Evolutionary conservation across 30 jellyfish, hydroid and myxozoan species (phyloP).

Genomic region (Mastigias papua): DNA sequence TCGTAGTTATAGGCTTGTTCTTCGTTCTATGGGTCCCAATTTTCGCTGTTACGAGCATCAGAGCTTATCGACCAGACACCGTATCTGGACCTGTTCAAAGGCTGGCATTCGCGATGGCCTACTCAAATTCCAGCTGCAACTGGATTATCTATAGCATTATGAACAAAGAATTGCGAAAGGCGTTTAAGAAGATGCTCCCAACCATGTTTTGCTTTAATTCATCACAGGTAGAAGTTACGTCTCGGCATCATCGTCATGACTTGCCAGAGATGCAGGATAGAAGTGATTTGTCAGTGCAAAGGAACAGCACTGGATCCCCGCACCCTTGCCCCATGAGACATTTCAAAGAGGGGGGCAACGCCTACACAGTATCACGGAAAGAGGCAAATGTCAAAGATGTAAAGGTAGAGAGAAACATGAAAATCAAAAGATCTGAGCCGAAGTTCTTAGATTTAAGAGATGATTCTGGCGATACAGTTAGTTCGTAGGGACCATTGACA

Average conservation of each 20-base stretch:
- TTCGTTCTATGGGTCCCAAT: conserved; percentile 87
- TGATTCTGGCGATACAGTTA: too few relatives aligned
- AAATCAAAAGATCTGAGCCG: too few relatives aligned
- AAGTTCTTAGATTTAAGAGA: too few relatives aligned
- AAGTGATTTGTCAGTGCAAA: conserved; percentile 1
- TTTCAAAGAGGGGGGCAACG: neutral
- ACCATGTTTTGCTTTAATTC: neutral
- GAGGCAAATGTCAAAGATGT: neutral
- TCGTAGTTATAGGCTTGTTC: conserved; percentile 87
- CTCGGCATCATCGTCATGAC: neutral
- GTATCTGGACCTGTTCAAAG: conserved; percentile 70
- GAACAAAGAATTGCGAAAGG: conserved; percentile 79
- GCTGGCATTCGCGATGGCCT: conserved; percentile 74
- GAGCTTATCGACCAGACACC: conserved; percentile 71
- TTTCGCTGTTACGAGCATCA: conserved; percentile 67
- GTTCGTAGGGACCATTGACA: too few relatives aligned
- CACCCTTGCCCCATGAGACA: neutral
- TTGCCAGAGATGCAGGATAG: neutral
- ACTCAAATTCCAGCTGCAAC: conserved; percentile 80
- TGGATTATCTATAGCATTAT: conserved; percentile 91
- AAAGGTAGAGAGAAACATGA: too few relatives aligned
- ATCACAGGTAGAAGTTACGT: neutral
- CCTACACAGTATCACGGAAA: neutral
- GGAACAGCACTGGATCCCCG: neutral
- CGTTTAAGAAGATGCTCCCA: conserved; percentile 64